These are phyloP conservation scores for Myotis brandtii DNA, from an alignment of 2,113 vertebrate genomes.

Conservation along the genomic window DNA sequence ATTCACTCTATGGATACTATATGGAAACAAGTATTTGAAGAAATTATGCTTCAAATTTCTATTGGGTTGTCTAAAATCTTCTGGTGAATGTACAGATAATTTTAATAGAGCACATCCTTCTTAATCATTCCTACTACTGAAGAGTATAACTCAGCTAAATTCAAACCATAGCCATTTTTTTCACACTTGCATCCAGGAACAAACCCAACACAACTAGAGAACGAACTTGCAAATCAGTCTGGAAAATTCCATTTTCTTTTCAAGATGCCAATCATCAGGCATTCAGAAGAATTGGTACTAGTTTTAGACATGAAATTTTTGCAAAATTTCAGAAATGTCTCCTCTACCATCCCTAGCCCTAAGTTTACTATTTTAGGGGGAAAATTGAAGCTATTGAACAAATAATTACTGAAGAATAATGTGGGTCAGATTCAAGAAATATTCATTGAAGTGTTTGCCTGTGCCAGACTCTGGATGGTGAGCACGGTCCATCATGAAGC, in stretches of 20 bases:
- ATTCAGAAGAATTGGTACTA: background rate
- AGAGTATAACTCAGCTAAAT: background rate
- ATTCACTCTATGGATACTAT: background rate
- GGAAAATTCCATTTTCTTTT: background rate
- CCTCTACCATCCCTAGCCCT: background rate
- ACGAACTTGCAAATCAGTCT: background rate
- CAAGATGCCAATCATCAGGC: background rate
- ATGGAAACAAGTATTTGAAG: background rate
- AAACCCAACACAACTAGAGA: background rate
- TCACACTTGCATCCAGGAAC: background rate
- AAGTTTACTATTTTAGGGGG: background rate
- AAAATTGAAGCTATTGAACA: background rate
- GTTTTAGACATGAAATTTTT: background rate
- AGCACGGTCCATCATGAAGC: background rate
- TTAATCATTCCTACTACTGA: background rate
- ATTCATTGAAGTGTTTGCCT: background rate
- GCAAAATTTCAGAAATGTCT: conserved; percentile 18
- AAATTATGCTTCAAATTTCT: background rate
- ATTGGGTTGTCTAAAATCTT: conserved; percentile 9
- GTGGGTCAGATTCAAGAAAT: background rate
- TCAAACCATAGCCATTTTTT: conserved; percentile 12
- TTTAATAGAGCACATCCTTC: background rate
- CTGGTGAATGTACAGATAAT: background rate
- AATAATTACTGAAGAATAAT: background rate
- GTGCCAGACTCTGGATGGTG: background rate